A percentile compares a stretch with the other conserved stretches of the same genome.
phyloP scores from a whole-genome alignment of 2,797 vertebrate species.

The Microtus obscurus region DNA sequence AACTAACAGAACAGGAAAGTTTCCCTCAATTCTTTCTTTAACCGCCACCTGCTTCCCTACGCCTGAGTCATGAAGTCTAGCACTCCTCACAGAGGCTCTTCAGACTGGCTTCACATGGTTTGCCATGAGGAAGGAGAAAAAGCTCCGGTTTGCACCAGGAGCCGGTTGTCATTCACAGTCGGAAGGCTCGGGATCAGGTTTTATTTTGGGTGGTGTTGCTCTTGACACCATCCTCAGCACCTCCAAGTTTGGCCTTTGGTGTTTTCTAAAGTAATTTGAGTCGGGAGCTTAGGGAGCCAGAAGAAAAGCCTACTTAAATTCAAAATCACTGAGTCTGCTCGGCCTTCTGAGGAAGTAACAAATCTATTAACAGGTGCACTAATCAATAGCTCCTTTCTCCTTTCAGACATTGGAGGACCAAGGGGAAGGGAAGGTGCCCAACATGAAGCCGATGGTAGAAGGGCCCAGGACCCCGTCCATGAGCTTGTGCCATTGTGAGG shows the following conservation, averaged over 20 bases:
- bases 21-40: not conserved
- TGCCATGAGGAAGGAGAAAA: not conserved
- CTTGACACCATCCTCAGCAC: not conserved
- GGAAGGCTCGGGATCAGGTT: not conserved
- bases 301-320: not conserved
- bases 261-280: not conserved
- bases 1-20: not conserved
- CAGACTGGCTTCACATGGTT: not conserved
- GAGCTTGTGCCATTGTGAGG: no score
- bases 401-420: not conserved
- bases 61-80: slow-evolving; percentile 49
- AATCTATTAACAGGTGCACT: accelerated
- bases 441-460: not conserved
- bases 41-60: not conserved
- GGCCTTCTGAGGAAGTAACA: not conserved
- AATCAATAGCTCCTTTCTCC: not conserved
- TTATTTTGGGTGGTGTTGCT: not conserved
- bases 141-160: not conserved
- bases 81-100: not conserved
- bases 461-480: no score
- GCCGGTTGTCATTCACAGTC: not conserved
- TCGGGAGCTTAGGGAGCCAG: not conserved
- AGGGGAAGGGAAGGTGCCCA: not conserved
- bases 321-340: not conserved
- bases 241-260: not conserved